These are phyloP conservation scores for Electrophaes corylata DNA, from an alignment of 2,888 invertebrate species.

Conservation along the genomic window DNA sequence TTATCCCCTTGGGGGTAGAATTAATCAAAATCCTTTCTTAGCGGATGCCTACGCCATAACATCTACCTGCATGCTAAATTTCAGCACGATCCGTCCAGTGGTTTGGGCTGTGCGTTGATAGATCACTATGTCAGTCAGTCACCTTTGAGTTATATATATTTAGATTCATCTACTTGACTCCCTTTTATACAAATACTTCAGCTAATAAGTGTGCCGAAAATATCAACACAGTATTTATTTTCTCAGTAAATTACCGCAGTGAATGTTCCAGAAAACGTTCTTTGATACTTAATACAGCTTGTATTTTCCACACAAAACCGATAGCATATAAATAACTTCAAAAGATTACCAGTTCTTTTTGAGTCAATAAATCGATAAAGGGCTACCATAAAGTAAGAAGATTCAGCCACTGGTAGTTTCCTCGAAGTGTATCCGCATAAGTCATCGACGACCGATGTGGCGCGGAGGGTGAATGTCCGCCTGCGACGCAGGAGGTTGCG, in stretches of 20 bases:
- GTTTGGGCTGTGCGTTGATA: too few species aligned
- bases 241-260: constrained; percentile 11
- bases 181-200: background rate
- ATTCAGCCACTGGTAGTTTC: constrained; percentile 45
- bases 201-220: background rate
- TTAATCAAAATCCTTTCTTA: too few species aligned
- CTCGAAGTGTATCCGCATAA: constrained; percentile 55
- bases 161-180: background rate
- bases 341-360: constrained; percentile 29
- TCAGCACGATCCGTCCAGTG: too few species aligned
- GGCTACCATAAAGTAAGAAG: constrained; percentile 41
- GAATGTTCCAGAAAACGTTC: constrained; percentile 14
- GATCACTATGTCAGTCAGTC: too few species aligned
- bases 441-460: too few species aligned
- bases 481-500: too few species aligned
- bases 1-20: too few species aligned
- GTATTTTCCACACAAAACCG: constrained; percentile 16
- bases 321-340: constrained; percentile 27
- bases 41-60: too few species aligned
- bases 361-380: constrained; percentile 34
- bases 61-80: too few species aligned
- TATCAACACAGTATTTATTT: background rate
- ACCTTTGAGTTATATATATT: too few species aligned
- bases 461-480: too few species aligned
- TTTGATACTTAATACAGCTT: constrained; percentile 21